These are phyloP conservation scores for Plutomurus gul DNA, from an alignment of 1,140 invertebrate genomes.

Conservation along the genomic window DNA sequence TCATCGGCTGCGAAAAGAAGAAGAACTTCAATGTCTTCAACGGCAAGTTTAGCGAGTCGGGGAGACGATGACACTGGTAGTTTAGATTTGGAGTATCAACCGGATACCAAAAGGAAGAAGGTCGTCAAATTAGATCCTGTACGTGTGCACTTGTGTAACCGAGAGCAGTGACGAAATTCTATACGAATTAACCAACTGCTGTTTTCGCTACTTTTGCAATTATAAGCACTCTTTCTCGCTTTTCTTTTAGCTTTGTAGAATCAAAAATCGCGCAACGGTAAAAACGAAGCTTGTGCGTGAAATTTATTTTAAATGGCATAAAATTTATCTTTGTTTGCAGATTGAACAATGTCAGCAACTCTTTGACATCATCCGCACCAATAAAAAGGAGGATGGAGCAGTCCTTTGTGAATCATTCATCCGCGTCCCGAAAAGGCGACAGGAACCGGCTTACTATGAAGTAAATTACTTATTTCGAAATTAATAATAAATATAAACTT, in stretches of 20 bases:
- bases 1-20: conserved; percentile 32
- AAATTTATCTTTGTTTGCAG: conserved; percentile 57
- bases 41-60: conserved; percentile 45
- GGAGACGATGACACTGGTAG: conserved; percentile 42
- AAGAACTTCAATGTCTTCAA: conserved; percentile 47
- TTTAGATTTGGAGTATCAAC: conserved; percentile 49
- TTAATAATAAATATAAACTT: neutral
- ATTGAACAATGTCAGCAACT: conserved; percentile 87
- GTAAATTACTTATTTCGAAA: conserved; percentile 51
- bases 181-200: neutral
- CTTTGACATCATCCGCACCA: conserved; percentile 86
- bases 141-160: conserved; percentile 5
- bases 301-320: conserved; percentile 45
- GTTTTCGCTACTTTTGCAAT: neutral
- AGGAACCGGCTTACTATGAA: conserved; percentile 88
- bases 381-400: conserved; percentile 89
- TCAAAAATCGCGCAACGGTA: neutral
- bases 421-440: conserved; percentile 85
- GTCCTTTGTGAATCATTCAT: conserved; percentile 93
- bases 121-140: conserved; percentile 48
- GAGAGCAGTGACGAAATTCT: neutral
- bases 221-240: neutral
- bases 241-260: neutral
- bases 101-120: conserved; percentile 46
- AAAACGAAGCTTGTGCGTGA: neutral